Conservation (phyloP, 2,888 invertebrate genomes). For the Eupithecia subfuscata region DNA sequence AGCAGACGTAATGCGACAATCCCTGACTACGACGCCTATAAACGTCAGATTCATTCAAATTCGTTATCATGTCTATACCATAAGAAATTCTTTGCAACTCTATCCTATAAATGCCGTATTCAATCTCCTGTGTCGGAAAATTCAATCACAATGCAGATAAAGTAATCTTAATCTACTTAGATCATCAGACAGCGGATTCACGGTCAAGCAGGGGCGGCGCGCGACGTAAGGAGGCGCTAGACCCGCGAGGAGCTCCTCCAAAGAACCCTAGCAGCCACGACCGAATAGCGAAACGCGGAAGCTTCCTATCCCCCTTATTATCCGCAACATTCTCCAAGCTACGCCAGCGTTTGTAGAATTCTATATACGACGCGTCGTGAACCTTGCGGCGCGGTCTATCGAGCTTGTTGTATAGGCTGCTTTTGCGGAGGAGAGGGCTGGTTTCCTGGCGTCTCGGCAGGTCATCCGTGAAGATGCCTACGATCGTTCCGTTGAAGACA, state of each 20-base stretch:
- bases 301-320: conserved; percentile 78
- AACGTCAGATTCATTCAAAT: conserved; percentile 3
- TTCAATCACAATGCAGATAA: conserved; percentile 17
- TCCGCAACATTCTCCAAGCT: conserved; percentile 88
- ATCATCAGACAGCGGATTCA: conserved; percentile 77
- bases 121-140: conserved; percentile 9
- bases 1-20: conserved; percentile 12
- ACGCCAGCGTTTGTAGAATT: conserved; percentile 89
- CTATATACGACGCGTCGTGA: conserved; percentile 74
- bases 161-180: no score
- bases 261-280: conserved; percentile 91
- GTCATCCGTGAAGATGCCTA: conserved; percentile 70
- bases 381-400: conserved; percentile 71
- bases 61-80: not conserved
- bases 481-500: conserved; percentile 75
- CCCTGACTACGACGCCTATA: not conserved
- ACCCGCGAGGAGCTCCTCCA: conserved; percentile 88
- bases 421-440: conserved; percentile 79
- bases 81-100: conserved; percentile 2
- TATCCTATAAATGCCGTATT: not conserved
- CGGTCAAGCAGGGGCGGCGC: conserved; percentile 77
- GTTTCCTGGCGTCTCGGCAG: conserved; percentile 64
- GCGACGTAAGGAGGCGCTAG: conserved; percentile 78
- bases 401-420: conserved; percentile 69
- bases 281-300: conserved; percentile 87